Evolutionary conservation across 1,140 invertebrate genomes (phyloP).

Genomic region (Piezodorus guildinii): DNA sequence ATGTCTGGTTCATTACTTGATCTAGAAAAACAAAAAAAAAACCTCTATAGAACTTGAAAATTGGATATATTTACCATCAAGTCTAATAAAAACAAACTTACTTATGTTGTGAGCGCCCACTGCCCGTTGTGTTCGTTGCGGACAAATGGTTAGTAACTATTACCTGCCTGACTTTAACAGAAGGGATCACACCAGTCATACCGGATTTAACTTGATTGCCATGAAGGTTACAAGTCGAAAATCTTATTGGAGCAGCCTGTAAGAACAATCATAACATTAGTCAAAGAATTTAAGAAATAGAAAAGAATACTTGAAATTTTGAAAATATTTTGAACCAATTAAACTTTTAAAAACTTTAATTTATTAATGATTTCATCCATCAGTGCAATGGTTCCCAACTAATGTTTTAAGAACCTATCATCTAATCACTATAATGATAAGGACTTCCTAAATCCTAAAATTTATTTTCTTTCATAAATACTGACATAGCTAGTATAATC

Average conservation of each 20-base stretch:
- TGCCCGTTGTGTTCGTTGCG: constrained; percentile 44
- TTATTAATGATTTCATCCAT: too few relatives aligned
- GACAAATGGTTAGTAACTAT: constrained; percentile 40
- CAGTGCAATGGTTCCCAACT: too few relatives aligned
- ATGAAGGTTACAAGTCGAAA: constrained; percentile 89
- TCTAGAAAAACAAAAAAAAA: constrained; percentile 12
- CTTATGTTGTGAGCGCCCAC: constrained; percentile 37
- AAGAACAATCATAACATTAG: constrained; percentile 18
- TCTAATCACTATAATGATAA: too few relatives aligned
- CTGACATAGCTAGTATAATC: too few relatives aligned
- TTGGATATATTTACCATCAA: neutral
- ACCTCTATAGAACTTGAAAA: neutral
- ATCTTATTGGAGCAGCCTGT: constrained; percentile 67
- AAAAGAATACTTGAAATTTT: too few relatives aligned
- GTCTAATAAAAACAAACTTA: constrained; percentile 14
- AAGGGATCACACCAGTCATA: constrained; percentile 74
- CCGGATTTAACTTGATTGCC: constrained; percentile 80
- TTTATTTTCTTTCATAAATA: too few relatives aligned
- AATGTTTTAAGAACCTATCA: too few relatives aligned
- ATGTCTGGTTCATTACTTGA: constrained; percentile 44
- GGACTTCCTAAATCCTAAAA: too few relatives aligned
- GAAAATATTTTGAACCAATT: too few relatives aligned
- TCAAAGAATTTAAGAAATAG: neutral
- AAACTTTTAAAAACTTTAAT: too few relatives aligned
- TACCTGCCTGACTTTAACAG: constrained; percentile 60